phyloP scores from a whole-genome alignment of 1,140 invertebrate species.

The Pseudomyrmex concolor region DNA sequence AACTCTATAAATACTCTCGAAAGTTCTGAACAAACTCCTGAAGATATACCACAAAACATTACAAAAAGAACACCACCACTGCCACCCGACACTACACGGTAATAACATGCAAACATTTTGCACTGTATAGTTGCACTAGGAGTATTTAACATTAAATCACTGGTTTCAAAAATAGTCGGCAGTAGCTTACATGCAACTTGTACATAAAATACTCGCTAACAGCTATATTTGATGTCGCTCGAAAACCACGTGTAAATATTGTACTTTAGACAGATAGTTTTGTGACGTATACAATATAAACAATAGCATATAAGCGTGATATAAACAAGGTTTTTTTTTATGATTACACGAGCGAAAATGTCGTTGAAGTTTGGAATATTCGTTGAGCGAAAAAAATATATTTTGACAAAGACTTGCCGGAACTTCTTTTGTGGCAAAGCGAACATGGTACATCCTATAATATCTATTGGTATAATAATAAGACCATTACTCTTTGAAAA shows the following conservation, averaged over 20 bases:
- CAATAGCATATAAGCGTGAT: constrained; percentile 5
- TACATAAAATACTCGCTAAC: neutral
- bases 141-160: neutral
- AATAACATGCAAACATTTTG: constrained; percentile 72
- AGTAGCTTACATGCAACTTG: constrained; percentile 20
- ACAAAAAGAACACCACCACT: constrained; percentile 83
- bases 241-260: neutral
- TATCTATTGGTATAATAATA: too few relatives aligned
- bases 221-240: constrained; percentile 23
- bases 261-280: constrained; percentile 1
- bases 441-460: too few relatives aligned
- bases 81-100: constrained; percentile 82
- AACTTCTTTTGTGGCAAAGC: too few relatives aligned
- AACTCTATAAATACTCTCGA: constrained; percentile 85
- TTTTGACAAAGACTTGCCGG: too few relatives aligned
- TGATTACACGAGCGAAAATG: constrained; percentile 30
- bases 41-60: constrained; percentile 84
- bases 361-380: too few relatives aligned
- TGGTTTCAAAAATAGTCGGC: neutral
- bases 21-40: constrained; percentile 84
- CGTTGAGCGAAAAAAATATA: too few relatives aligned
- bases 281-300: neutral
- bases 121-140: constrained; percentile 46
- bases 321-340: neutral
- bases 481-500: too few relatives aligned